Base-by-base conservation (phyloP, 2,888 invertebrate species). In the Hydrotaea cyrtoneurina region DNA sequence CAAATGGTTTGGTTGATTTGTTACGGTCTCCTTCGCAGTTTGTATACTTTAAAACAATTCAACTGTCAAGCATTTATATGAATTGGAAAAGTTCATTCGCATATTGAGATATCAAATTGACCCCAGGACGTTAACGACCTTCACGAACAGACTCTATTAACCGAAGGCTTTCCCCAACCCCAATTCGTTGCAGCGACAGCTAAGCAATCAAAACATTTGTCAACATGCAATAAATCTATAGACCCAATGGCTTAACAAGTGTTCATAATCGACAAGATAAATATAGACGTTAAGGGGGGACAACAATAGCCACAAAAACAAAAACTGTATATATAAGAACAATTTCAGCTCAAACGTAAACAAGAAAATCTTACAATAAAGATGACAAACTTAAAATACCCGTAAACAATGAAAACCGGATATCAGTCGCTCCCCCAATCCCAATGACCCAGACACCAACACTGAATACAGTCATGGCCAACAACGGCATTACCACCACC, bases 331-430 rank as follows among this genome's bases (percentile, higher is more conserved):
- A n/a, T n/a, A n/a, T n/a, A 64, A 72, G 71, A 31, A 53, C 55
- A 31, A 23, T 19, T 50, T 50, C 53, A 31, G 53, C 57, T 31
- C 21, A 46, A 80, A 59, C 69, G 71, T 75, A 69, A 80, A 80
- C 46, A 62, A 31, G 21, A 78, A 21, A 53, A 66, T 82, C 69
- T 50, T 71, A 19, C 69, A 71, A 82, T 59, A 57, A 77, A 50
- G 39, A 78, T 74, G 78, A 82, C 59, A 74, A 74, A 74, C 66
- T 82, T 82, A 53, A 82, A 71, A 75, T 75, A 75, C 75, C 78
- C 82, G 71, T 71, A n/a, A 55, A 57, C 23, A 78, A 74, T 57
- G 43, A 26, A 62, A 46, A 59, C 69, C 17, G 82, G 78, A 74
- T 15, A 46, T 43, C 69, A 69, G n/a, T n/a, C n/a, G n/a, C n/a